A percentile compares a stretch with the other conserved stretches of the same genome.
These are phyloP conservation scores for Aphidius colemani DNA, from an alignment of 2,888 invertebrate genomes.

Conservation along the genomic window DNA sequence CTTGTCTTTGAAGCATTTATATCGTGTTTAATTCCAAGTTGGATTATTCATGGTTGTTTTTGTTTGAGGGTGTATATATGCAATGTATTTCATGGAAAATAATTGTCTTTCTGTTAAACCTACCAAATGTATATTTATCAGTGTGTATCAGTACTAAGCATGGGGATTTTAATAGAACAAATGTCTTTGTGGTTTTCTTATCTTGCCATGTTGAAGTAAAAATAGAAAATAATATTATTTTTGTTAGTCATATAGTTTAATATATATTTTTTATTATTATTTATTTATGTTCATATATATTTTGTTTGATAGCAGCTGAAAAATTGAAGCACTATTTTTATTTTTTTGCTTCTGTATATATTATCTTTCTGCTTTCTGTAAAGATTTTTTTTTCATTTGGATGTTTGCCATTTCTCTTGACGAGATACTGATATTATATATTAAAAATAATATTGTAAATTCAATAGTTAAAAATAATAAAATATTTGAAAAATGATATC, in stretches of 20 bases:
- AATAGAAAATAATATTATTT: too few species aligned
- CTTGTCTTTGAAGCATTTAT: slow-evolving; percentile 50
- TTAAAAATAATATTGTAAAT: too few species aligned
- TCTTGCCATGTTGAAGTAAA: too few species aligned
- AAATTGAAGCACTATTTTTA: slow-evolving; percentile 20
- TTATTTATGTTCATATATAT: too few species aligned
- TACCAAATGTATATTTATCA: slow-evolving; percentile 23
- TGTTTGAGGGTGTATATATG: slow-evolving; percentile 32
- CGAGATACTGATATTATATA: slow-evolving; percentile 6
- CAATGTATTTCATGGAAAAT: slow-evolving; percentile 12
- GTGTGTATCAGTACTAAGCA: slow-evolving; percentile 28
- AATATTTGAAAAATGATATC: too few species aligned
- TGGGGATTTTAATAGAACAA: slow-evolving; percentile 17
- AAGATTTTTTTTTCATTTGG: slow-evolving; percentile 16
- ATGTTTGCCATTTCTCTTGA: slow-evolving; percentile 17
- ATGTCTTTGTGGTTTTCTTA: slow-evolving; percentile 12
- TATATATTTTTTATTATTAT: too few species aligned
- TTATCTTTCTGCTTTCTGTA: neutral
- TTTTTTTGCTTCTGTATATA: neutral
- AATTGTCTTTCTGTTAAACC: slow-evolving; percentile 24
- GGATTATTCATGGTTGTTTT: slow-evolving; percentile 50
- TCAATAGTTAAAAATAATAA: too few species aligned
- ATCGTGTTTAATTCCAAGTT: slow-evolving; percentile 58
- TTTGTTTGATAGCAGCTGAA: slow-evolving; percentile 35
- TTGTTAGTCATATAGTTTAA: too few species aligned